These are phyloP conservation scores for Phymorhynchus buccinoides DNA, from an alignment of 1,140 invertebrate species.

Conservation along the genomic window DNA sequence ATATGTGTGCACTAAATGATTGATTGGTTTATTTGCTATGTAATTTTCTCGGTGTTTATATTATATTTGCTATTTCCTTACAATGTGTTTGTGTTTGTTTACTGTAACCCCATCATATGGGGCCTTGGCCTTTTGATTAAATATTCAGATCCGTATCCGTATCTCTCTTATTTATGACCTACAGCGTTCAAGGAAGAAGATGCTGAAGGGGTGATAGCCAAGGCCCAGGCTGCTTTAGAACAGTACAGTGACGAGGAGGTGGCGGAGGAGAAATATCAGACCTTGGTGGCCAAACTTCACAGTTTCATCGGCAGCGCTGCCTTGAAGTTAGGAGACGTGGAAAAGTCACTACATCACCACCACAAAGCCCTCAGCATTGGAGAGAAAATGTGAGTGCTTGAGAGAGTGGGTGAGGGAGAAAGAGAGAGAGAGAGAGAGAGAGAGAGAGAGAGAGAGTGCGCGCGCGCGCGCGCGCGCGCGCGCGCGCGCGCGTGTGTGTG, in stretches of 20 bases:
- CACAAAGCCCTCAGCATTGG: constrained; percentile 64
- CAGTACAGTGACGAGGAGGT: not conserved
- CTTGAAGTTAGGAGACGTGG: constrained; percentile 65
- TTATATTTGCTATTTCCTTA: no score
- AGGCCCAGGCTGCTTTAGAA: not conserved
- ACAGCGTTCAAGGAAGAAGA: not conserved
- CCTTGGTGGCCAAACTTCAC: constrained; percentile 66
- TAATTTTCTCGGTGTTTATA: no score
- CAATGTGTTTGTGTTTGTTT: no score
- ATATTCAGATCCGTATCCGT: no score
- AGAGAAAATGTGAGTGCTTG: constrained; percentile 59
- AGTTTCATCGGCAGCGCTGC: constrained; percentile 71
- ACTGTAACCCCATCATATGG: no score
- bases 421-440: not conserved
- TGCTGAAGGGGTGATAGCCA: not conserved
- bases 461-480: not conserved
- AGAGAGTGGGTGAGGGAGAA: not conserved
- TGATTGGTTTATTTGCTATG: no score
- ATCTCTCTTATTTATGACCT: no score
- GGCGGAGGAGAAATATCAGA: not conserved
- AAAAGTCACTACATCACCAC: constrained; percentile 64
- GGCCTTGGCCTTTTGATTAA: no score
- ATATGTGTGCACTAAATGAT: no score
- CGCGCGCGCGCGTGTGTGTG: not conserved
- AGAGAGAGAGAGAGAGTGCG: not conserved